Conservation (phyloP, 2,113 vertebrate species). For the Nycticebus coucang region DNA sequence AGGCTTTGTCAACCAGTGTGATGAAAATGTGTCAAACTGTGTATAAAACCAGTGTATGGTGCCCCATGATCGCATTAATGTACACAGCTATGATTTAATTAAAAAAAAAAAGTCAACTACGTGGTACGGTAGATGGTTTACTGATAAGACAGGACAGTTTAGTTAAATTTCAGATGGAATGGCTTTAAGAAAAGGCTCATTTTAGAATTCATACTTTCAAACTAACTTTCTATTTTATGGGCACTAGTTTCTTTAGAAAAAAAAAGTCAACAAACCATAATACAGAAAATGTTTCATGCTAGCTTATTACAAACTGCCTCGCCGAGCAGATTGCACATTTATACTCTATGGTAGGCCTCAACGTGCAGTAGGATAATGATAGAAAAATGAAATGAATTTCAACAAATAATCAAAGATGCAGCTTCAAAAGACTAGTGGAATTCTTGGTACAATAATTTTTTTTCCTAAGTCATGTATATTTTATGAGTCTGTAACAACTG, state of each 20-base stretch:
- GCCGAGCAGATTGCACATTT: slow-evolving; percentile 75
- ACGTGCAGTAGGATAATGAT: slow-evolving; percentile 74
- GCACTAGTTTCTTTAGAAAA: slow-evolving; percentile 45
- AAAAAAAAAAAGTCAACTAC: background rate
- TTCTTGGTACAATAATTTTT: slow-evolving; percentile 76
- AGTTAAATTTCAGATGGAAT: slow-evolving; percentile 49
- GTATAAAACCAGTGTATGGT: no score
- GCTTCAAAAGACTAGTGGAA: slow-evolving; percentile 82
- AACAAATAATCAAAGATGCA: slow-evolving; percentile 79
- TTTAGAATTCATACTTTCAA: slow-evolving; percentile 69
- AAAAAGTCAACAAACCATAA: slow-evolving; percentile 69
- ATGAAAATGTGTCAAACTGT: no score
- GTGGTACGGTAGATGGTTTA: background rate
- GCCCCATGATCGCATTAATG: no score
- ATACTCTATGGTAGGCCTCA: slow-evolving; percentile 49
- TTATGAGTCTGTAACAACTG: slow-evolving; percentile 83
- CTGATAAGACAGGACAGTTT: slow-evolving; percentile 50
- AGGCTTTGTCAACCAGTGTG: no score
- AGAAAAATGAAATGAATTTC: slow-evolving; percentile 82
- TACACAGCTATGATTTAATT: no score
- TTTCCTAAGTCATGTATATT: slow-evolving; percentile 84
- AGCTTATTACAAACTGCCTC: slow-evolving; percentile 78
- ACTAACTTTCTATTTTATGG: slow-evolving; percentile 77
- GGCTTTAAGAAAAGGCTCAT: slow-evolving; percentile 33
- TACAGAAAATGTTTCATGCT: slow-evolving; percentile 70